Evolutionary conservation across 1,140 invertebrate genomes (phyloP), one percentile per base, ranked within the genome.

Genomic region (Octopus sinensis): DNA sequence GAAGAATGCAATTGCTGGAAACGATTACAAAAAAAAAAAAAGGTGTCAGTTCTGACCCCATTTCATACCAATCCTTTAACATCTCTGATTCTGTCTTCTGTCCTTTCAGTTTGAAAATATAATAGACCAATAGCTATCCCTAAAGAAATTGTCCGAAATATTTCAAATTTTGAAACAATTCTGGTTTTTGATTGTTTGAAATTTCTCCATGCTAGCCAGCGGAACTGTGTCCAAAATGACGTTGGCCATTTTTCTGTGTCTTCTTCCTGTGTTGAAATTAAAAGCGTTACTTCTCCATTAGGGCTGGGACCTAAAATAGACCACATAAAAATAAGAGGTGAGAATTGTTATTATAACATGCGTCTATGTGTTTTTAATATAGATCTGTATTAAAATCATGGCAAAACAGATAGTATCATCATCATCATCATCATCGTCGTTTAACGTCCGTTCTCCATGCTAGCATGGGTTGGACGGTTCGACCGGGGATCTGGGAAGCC

Each of bases 161-260:
- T 95, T 88, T 96, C 95, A 62, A 96, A 89, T 87, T 94, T 94
- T 54, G 95, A 95, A 30, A 96, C 89, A 93, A 96, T 95, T 75
- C 95, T 91, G 4, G 94, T 93, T 83, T 93, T 91, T 17, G 95
- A 94, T 89, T 95, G 95, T 88, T 93, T 93, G 89, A 96, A 96
- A 89, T 96, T 96, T 83, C 95, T 91, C 87, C 93, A 92, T 30
- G 94, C 95, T 82, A 96, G 92, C 30, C 94, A 94, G 91, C 93
- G 94, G 87, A 95, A 95, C 88, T 96, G 95, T 0, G 95, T 96
- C 91, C 93, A 93, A 86, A 96, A 96, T 83, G 94, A 94, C 6
- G 95, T 96, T 52, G 95, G 95, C 95, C 95, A 96, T 84, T 91
- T 92, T 51, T 23, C n/a, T 23, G 23, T 9, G 5, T 17, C 6